Evolutionary conservation across 2,888 invertebrate genomes (phyloP).

Genomic region (Drosophila nr. perissopoda): DNA sequence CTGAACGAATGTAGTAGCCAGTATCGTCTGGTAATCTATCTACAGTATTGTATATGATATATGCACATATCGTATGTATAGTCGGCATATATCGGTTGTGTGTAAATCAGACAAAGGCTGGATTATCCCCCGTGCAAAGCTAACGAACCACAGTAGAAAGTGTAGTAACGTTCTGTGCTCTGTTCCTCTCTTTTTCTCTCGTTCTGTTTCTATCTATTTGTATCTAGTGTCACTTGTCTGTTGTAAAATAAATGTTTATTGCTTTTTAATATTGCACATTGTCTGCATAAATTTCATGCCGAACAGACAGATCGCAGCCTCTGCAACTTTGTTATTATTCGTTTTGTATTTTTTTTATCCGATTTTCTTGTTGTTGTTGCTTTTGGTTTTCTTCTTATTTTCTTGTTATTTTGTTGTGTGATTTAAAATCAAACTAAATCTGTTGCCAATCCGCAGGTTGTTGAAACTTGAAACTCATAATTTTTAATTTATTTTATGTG

Average conservation of each 20-base stretch:
- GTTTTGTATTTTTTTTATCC: slow-evolving; percentile 15
- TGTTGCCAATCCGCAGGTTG: slow-evolving; percentile 76
- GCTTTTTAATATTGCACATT: slow-evolving; percentile 82
- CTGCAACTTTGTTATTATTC: slow-evolving; percentile 67
- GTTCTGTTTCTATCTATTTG: background rate
- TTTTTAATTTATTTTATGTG: slow-evolving; percentile 83
- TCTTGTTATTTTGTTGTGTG: slow-evolving; percentile 40
- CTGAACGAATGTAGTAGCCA: slow-evolving; percentile 15
- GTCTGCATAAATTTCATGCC: slow-evolving; percentile 79
- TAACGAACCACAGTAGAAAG: slow-evolving; percentile 22
- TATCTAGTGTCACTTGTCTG: slow-evolving; percentile 68
- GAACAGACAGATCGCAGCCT: slow-evolving; percentile 34
- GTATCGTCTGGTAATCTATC: background rate
- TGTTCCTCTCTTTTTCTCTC: background rate
- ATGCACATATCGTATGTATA: slow-evolving; percentile 4
- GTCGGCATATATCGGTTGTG: slow-evolving; percentile 36
- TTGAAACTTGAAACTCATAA: slow-evolving; percentile 81
- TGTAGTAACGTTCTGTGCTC: slow-evolving; percentile 3
- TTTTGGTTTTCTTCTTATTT: slow-evolving; percentile 4
- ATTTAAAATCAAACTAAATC: slow-evolving; percentile 78
- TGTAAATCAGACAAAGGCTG: slow-evolving; percentile 42
- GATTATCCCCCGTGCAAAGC: slow-evolving; percentile 23
- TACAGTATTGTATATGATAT: slow-evolving; percentile 8
- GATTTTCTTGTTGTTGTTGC: slow-evolving; percentile 15
- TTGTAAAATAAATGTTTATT: slow-evolving; percentile 80